These are phyloP conservation scores for Baryphthengus martii DNA, from an alignment of 2,113 vertebrate genomes.

Conservation along the genomic window DNA sequence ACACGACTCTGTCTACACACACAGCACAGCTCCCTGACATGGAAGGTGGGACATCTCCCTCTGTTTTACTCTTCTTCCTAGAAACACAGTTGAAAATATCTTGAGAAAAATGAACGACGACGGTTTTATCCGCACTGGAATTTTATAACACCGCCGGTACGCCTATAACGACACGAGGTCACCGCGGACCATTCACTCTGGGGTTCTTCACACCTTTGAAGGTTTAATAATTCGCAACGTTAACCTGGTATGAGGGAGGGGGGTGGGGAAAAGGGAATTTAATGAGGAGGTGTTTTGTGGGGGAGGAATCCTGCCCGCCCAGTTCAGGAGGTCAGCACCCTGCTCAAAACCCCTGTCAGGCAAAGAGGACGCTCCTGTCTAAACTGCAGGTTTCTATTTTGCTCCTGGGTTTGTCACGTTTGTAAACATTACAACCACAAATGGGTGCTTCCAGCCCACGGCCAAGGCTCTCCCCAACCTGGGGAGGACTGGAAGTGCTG, in stretches of 20 bases:
- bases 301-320: not conserved
- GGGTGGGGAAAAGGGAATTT: not conserved
- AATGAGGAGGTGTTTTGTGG: not conserved
- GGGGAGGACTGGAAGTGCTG: not conserved
- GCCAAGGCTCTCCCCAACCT: not conserved
- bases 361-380: not conserved
- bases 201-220: too few relatives aligned
- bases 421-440: not conserved
- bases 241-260: not conserved
- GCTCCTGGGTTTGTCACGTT: not conserved
- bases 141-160: accelerated
- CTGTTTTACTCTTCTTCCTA: conserved; percentile 85
- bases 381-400: not conserved
- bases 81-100: not conserved
- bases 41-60: conserved; percentile 87
- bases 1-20: conserved; percentile 88
- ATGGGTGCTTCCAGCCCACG: not conserved
- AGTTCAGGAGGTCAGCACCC: not conserved
- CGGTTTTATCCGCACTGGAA: accelerated
- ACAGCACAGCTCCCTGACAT: conserved; percentile 96
- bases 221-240: not conserved
- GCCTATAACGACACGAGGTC: accelerated
- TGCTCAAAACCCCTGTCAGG: not conserved
- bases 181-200: accelerated
- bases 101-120: accelerated